Percentiles rank a stretch among this genome's conserved stretches.
Conservation (phyloP, 1,140 invertebrate genomes). For the Meloidogyne floridensis region DNA sequence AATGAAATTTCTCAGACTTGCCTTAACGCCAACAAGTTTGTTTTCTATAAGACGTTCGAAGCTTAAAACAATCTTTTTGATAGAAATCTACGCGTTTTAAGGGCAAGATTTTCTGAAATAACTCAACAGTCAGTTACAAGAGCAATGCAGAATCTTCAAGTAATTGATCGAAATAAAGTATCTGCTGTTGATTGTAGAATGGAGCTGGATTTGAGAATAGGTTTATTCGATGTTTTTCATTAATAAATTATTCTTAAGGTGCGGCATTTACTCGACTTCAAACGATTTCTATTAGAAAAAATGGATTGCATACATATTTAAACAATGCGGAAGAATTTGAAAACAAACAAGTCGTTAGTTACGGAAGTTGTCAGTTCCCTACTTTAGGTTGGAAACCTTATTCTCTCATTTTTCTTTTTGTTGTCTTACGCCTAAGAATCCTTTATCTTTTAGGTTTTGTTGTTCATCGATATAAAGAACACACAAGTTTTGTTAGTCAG, state of each 20-base stretch:
- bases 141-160: slow-evolving; percentile 78
- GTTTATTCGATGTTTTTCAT: slow-evolving; percentile 67
- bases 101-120: slow-evolving; percentile 97
- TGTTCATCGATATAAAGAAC: slow-evolving; percentile 86
- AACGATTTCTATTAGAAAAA: slow-evolving; percentile 77
- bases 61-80: no score
- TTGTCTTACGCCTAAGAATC: not conserved
- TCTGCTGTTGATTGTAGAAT: slow-evolving; percentile 87
- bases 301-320: slow-evolving; percentile 50
- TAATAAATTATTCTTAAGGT: slow-evolving; percentile 70
- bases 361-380: slow-evolving; percentile 96
- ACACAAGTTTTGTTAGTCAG: slow-evolving; percentile 84
- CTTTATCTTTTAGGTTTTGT: slow-evolving; percentile 94
- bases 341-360: slow-evolving; percentile 80
- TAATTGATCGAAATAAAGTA: slow-evolving; percentile 81
- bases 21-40: slow-evolving; percentile 66
- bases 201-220: slow-evolving; percentile 94
- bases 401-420: not conserved
- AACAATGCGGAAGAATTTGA: slow-evolving; percentile 46
- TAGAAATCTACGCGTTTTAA: slow-evolving; percentile 53
- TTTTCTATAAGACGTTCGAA: not conserved
- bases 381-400: slow-evolving; percentile 82
- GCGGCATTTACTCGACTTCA: slow-evolving; percentile 98
- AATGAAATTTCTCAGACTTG: slow-evolving; percentile 95
- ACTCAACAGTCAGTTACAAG: slow-evolving; percentile 78